Conservation (phyloP, 2,797 vertebrate genomes). For the Alcedo quadribrachys region DNA sequence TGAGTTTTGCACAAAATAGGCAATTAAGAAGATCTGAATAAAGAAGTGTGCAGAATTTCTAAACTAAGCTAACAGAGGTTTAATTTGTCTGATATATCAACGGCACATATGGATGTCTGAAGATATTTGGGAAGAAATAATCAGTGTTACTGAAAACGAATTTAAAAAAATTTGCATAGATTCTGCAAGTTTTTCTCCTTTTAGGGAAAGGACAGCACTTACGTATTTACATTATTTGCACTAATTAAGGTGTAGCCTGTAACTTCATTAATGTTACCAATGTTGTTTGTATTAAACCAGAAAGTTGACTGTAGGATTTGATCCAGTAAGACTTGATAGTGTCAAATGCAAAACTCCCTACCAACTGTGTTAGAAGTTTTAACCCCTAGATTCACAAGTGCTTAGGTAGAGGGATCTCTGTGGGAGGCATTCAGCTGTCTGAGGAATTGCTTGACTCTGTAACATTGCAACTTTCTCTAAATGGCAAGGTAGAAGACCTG, state of each 20-base stretch:
- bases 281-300: background rate
- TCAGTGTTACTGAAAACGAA: background rate
- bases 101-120: background rate
- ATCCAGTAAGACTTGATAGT: background rate
- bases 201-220: background rate
- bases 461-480: background rate
- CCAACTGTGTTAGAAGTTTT: background rate
- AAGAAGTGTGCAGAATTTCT: background rate
- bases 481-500: background rate
- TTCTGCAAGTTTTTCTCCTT: background rate
- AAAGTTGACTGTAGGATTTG: background rate
- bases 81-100: background rate
- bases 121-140: background rate
- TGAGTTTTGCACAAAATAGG: background rate
- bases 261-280: background rate
- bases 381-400: background rate
- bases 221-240: background rate
- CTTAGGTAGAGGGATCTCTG: background rate
- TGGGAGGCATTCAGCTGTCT: background rate
- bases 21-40: background rate
- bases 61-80: background rate
- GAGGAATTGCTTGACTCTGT: background rate
- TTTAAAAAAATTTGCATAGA: background rate
- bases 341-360: background rate
- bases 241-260: background rate